Evolutionary conservation across 2,113 vertebrate genomes (phyloP).

Genomic region (Sorex fumeus): DNA sequence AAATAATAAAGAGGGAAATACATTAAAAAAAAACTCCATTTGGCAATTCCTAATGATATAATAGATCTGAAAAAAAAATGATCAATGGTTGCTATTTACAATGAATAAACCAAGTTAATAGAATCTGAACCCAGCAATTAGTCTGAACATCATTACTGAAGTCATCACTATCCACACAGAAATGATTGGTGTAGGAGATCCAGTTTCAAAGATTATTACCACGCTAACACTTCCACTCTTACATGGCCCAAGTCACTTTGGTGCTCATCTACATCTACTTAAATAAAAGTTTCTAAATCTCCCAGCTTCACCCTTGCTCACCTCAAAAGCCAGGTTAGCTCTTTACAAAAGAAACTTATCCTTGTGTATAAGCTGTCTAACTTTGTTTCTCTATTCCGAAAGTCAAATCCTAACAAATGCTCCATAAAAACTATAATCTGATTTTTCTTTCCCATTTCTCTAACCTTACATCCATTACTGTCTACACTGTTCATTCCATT

Average conservation of each 20-base stretch:
- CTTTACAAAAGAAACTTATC: slow-evolving; percentile 64
- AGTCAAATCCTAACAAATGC: slow-evolving; percentile 2
- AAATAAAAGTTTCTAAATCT: background rate
- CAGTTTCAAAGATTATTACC: slow-evolving; percentile 20
- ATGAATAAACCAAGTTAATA: background rate
- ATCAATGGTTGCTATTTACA: background rate
- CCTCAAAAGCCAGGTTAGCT: slow-evolving; percentile 16
- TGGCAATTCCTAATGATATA: slow-evolving; percentile 5
- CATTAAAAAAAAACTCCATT: slow-evolving; percentile 12
- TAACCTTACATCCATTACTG: background rate
- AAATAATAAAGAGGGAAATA: slow-evolving; percentile 32
- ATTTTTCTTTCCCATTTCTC: background rate
- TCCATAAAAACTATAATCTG: background rate
- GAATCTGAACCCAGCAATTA: slow-evolving; percentile 40
- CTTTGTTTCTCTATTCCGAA: background rate
- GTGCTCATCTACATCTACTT: background rate
- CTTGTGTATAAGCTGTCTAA: slow-evolving; percentile 27
- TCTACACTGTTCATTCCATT: background rate
- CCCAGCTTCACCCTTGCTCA: background rate
- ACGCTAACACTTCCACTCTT: background rate
- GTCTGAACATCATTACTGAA: slow-evolving; percentile 37
- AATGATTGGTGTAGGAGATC: background rate
- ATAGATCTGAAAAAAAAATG: slow-evolving; percentile 30
- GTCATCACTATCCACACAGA: background rate
- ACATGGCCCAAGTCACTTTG: background rate